A percentile compares a stretch with the other conserved stretches of the same genome.
phyloP scores from a whole-genome alignment of 37 sponge, comb jelly and placozoan genomes.

The Haliclona indistincta region DNA sequence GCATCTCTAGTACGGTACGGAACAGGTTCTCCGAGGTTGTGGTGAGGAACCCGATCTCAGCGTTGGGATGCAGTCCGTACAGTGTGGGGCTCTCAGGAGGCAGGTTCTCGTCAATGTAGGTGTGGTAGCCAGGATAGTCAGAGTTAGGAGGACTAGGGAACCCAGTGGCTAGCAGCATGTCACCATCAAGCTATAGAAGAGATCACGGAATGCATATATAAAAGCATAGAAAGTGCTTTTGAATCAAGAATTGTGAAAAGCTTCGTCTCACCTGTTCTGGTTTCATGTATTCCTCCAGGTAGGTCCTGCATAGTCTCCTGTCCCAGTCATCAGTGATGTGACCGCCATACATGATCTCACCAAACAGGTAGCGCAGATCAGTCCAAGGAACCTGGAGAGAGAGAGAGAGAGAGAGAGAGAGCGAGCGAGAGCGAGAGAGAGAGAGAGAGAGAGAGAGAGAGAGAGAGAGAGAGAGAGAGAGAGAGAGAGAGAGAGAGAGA shows the following conservation, averaged over 20 bases:
- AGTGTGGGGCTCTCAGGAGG: slow-evolving; percentile 98
- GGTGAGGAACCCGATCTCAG: slow-evolving; percentile 98
- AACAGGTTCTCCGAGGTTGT: slow-evolving; percentile 92
- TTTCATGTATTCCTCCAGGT: slow-evolving; percentile 95
- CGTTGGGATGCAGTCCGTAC: slow-evolving; percentile 98
- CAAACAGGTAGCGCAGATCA: slow-evolving; percentile 98
- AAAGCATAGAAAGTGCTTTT: background rate
- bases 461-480: background rate
- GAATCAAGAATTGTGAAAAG: no score
- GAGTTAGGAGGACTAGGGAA: slow-evolving; percentile 87
- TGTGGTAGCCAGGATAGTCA: slow-evolving; percentile 89
- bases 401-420: no score
- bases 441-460: background rate
- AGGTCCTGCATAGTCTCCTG: slow-evolving; percentile 93
- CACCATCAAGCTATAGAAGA: slow-evolving; percentile 74
- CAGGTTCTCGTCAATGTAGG: slow-evolving; percentile 89
- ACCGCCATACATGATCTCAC: slow-evolving; percentile 99
- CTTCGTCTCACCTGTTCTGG: slow-evolving; percentile 86
- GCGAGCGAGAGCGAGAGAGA: no score
- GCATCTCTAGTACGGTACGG: slow-evolving; percentile 98
- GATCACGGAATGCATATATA: background rate
- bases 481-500: no score
- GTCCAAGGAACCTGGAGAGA: slow-evolving; percentile 88
- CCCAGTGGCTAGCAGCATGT: slow-evolving; percentile 83
- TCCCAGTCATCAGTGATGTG: slow-evolving; percentile 99